phyloP scores from a whole-genome alignment of 1,140 invertebrate genomes.

The Zaprionus kolodkinae region DNA sequence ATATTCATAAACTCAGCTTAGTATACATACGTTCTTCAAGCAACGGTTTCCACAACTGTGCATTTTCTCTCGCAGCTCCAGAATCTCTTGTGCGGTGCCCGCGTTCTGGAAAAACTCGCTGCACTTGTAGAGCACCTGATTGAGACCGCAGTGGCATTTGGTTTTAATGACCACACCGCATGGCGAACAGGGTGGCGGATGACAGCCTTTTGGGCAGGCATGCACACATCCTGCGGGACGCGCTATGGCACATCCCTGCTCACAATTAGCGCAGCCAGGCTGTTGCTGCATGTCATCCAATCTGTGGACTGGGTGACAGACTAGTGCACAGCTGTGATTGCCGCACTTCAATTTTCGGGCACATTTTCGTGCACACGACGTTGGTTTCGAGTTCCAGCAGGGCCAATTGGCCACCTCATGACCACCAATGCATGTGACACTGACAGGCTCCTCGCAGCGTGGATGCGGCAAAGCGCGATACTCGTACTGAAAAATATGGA shows the following conservation, averaged over 20 bases:
- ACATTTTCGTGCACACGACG: conserved; percentile 88
- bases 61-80: conserved; percentile 70
- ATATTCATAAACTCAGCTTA: neutral
- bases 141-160: conserved; percentile 92
- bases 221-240: conserved; percentile 92
- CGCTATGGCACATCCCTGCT: conserved; percentile 88
- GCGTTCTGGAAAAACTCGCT: conserved; percentile 86
- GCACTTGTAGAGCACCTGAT: conserved; percentile 90
- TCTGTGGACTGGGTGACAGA: conserved; percentile 89
- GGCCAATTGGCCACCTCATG: conserved; percentile 92
- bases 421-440: conserved; percentile 91
- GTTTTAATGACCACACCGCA: conserved; percentile 90
- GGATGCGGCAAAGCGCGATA: conserved; percentile 89
- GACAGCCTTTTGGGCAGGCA: conserved; percentile 90
- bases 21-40: conserved; percentile 89
- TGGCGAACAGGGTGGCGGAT: conserved; percentile 88
- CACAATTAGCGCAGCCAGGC: conserved; percentile 89
- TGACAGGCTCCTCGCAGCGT: conserved; percentile 89
- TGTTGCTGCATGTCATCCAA: conserved; percentile 81
- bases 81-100: conserved; percentile 83
- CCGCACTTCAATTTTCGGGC: conserved; percentile 86
- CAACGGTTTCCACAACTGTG: conserved; percentile 89
- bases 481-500: conserved; percentile 84
- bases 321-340: conserved; percentile 91
- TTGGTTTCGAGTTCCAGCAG: conserved; percentile 89